Evolutionary conservation across 2,888 invertebrate species (phyloP).

Genomic region (Drosophila setosimentum): DNA sequence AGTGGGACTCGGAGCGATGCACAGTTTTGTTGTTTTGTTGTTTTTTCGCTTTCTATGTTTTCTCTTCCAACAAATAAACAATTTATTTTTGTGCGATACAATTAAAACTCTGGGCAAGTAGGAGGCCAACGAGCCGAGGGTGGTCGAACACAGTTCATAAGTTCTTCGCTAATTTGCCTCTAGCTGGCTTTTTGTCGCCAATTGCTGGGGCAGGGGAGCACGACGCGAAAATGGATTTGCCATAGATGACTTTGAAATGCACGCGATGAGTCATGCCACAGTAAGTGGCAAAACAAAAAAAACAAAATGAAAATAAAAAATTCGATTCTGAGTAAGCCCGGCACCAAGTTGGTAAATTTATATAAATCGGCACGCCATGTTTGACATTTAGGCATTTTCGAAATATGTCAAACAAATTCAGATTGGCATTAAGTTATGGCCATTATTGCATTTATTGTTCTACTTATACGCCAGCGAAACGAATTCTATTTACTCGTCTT

Average conservation of each 20-base stretch:
- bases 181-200: conserved; percentile 40
- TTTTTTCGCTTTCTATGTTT: conserved; percentile 53
- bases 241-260: conserved; percentile 60
- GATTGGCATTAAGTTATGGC: not conserved
- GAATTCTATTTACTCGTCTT: not conserved
- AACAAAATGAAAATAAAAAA: conserved; percentile 27
- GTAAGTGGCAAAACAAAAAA: conserved; percentile 13
- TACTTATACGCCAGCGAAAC: not conserved
- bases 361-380: not conserved
- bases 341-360: conserved; percentile 8
- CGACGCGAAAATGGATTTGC: conserved; percentile 40
- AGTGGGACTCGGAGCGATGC: conserved; percentile 22
- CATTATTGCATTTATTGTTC: not conserved
- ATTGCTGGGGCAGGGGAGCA: conserved; percentile 11
- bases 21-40: conserved; percentile 19
- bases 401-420: not conserved
- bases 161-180: conserved; percentile 63
- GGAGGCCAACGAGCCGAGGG: conserved; percentile 69
- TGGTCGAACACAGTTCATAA: conserved; percentile 47
- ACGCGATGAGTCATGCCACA: conserved; percentile 62
- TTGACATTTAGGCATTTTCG: conserved; percentile 1
- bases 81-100: conserved; percentile 66
- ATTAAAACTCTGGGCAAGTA: conserved; percentile 53
- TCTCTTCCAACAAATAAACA: conserved; percentile 46
- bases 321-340: conserved; percentile 47